Conservation (phyloP, 1,140 invertebrate genomes). For the Agrypnia vestita region DNA sequence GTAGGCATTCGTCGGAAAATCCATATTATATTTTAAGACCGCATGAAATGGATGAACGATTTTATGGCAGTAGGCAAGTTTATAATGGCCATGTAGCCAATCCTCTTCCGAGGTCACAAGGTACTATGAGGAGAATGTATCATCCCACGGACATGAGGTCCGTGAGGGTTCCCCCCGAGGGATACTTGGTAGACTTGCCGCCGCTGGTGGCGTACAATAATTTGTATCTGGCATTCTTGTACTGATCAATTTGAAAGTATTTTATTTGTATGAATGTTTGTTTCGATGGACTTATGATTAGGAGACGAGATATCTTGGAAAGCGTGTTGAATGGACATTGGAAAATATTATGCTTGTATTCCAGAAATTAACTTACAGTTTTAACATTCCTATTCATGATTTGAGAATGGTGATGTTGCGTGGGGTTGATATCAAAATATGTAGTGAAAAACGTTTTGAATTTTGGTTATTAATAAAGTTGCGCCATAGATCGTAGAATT, state of each 20-base stretch:
- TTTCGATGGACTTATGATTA: constrained; percentile 7
- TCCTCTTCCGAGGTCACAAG: constrained; percentile 51
- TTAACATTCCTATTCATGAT: constrained; percentile 21
- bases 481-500: constrained; percentile 56
- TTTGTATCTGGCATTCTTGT: constrained; percentile 72
- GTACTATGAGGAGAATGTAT: constrained; percentile 61
- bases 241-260: constrained; percentile 61
- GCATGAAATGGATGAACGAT: constrained; percentile 16
- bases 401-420: constrained; percentile 28
- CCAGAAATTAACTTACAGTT: constrained; percentile 13
- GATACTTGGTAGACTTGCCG: constrained; percentile 53
- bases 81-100: background rate
- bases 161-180: constrained; percentile 47
- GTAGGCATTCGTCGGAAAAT: constrained; percentile 47
- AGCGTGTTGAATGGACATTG: constrained; percentile 6
- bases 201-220: constrained; percentile 66
- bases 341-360: constrained; percentile 1
- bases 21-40: constrained; percentile 45
- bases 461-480: constrained; percentile 53
- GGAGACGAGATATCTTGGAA: constrained; percentile 11
- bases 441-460: constrained; percentile 32
- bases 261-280: constrained; percentile 33
- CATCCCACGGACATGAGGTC: constrained; percentile 62
- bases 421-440: constrained; percentile 31
- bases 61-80: background rate